Percentiles rank a stretch among this genome's conserved stretches.
These are phyloP conservation scores for Aphis craccivora DNA, from an alignment of 1,140 invertebrate genomes.

Conservation along the genomic window DNA sequence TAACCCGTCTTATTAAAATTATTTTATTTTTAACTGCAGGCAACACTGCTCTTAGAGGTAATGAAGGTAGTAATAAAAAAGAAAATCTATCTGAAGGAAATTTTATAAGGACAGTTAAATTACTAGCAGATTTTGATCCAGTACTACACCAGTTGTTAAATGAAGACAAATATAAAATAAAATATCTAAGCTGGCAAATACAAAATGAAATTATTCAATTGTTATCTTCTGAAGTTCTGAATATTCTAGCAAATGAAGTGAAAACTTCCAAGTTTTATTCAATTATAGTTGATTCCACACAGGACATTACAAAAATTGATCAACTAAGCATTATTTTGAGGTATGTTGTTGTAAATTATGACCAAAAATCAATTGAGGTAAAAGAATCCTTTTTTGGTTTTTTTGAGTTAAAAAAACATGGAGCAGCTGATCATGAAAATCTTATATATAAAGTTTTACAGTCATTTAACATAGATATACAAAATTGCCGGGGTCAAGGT, in stretches of 20 bases:
- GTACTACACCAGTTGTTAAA: neutral
- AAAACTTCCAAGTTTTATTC: neutral
- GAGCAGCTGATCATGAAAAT: neutral
- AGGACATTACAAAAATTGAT: constrained; percentile 29
- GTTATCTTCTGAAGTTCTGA: neutral
- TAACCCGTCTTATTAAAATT: constrained; percentile 11
- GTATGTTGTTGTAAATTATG: neutral
- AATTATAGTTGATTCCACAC: constrained; percentile 18
- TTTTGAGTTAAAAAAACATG: neutral
- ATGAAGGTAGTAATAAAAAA: neutral
- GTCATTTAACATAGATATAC: neutral
- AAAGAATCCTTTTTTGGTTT: constrained; percentile 6
- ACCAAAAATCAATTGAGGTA: neutral
- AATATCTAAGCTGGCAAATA: constrained; percentile 26
- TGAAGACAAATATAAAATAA: neutral
- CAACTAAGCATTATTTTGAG: constrained; percentile 28
- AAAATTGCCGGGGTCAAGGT: neutral
- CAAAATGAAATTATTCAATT: constrained; percentile 33
- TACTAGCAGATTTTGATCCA: constrained; percentile 21
- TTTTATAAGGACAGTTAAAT: neutral
- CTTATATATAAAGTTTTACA: neutral
- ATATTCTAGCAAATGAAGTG: neutral
- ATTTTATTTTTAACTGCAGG: constrained; percentile 24
- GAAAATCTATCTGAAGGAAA: neutral
- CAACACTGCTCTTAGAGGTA: neutral